Conservation (phyloP, 2,888 invertebrate genomes). For the Chesias legatella region DNA sequence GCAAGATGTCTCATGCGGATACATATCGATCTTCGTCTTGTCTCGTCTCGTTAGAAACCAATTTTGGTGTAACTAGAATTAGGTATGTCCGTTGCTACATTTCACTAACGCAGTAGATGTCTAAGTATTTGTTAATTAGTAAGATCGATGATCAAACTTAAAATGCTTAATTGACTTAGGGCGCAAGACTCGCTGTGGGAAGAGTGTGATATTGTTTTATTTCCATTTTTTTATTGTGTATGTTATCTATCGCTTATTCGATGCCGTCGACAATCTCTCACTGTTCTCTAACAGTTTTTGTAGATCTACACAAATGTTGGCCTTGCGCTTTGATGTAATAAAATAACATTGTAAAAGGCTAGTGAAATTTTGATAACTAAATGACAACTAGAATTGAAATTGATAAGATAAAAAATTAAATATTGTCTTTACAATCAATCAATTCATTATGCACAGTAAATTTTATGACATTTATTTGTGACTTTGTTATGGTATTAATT, state of each 20-base stretch:
- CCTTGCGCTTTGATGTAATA: constrained; percentile 70
- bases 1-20: constrained; percentile 54
- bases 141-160: constrained; percentile 27
- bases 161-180: constrained; percentile 36
- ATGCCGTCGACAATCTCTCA: constrained; percentile 38
- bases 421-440: constrained; percentile 37
- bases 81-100: constrained; percentile 44
- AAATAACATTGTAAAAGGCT: constrained; percentile 76
- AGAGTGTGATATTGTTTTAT: constrained; percentile 34
- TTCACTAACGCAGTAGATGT: constrained; percentile 35
- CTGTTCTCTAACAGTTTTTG: constrained; percentile 40
- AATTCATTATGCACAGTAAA: constrained; percentile 30
- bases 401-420: constrained; percentile 59
- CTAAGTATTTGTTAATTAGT: constrained; percentile 27
- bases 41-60: constrained; percentile 49
- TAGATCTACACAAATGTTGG: constrained; percentile 59
- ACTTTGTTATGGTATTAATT: too few species aligned
- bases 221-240: constrained; percentile 2
- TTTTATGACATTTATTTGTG: constrained; percentile 10
- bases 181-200: constrained; percentile 34
- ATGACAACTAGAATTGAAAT: constrained; percentile 73
- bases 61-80: constrained; percentile 43
- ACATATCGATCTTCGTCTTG: constrained; percentile 71
- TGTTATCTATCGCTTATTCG: constrained; percentile 11
- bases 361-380: constrained; percentile 79